Percentiles rank a stretch among this genome's conserved stretches.
Evolutionary conservation across 2,888 invertebrate genomes (phyloP).

Genomic region (Campaea margaritaria): DNA sequence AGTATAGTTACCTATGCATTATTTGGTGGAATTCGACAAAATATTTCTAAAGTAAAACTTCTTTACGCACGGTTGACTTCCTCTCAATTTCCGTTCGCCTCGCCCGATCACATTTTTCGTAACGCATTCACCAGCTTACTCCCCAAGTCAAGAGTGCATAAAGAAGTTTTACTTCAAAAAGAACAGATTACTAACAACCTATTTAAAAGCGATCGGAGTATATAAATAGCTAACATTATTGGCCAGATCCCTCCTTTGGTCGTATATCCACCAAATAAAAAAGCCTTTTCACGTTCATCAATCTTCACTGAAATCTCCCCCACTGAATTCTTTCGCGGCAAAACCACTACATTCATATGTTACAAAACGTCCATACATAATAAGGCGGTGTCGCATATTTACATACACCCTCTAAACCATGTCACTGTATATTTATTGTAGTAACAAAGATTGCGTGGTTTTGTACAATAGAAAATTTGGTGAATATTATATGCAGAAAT

Average conservation of each 20-base stretch:
- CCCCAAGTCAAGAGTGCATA: no score
- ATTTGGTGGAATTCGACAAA: no score
- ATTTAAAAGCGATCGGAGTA: not conserved
- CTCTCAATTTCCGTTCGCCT: no score
- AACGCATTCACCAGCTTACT: no score
- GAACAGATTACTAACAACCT: no score
- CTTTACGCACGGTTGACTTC: no score
- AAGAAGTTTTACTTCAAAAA: no score
- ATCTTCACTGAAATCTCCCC: conserved; percentile 33
- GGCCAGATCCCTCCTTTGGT: conserved; percentile 15
- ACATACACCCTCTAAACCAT: conserved; percentile 31
- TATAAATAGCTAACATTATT: conserved; percentile 6
- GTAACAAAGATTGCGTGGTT: conserved; percentile 1
- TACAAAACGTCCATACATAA: conserved; percentile 48
- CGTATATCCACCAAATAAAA: conserved; percentile 24
- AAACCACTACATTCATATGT: conserved; percentile 43
- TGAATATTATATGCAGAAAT: no score
- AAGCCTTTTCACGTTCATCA: conserved; percentile 27
- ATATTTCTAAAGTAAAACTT: no score
- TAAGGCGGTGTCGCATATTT: conserved; percentile 47
- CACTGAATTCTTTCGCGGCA: conserved; percentile 39
- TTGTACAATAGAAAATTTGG: no score
- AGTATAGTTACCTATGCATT: no score
- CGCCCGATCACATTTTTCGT: no score
- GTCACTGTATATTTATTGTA: not conserved